These are phyloP conservation scores for Eristalis pertinax DNA, from an alignment of 2,888 invertebrate genomes.

Conservation along the genomic window DNA sequence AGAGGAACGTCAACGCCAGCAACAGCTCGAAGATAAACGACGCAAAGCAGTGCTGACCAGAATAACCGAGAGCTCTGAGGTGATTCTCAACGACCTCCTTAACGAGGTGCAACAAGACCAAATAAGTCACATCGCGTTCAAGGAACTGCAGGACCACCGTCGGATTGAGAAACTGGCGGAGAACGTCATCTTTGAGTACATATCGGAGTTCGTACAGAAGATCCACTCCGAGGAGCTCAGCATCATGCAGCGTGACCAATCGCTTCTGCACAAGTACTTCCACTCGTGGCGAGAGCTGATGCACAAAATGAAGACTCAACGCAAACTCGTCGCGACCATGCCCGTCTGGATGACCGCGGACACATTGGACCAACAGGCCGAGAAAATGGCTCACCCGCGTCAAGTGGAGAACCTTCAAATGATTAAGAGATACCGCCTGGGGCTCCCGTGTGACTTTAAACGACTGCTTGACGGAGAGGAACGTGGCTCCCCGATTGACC, in stretches of 20 bases:
- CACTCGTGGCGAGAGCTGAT: constrained; percentile 82
- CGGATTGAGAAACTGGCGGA: constrained; percentile 73
- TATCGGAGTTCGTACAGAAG: constrained; percentile 77
- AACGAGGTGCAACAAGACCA: constrained; percentile 69
- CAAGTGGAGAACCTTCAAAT: constrained; percentile 81
- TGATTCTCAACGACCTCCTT: constrained; percentile 42
- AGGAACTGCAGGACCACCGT: constrained; percentile 74
- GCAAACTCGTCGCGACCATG: constrained; percentile 83
- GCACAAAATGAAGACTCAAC: constrained; percentile 80
- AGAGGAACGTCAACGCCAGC: constrained; percentile 20
- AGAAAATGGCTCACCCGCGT: constrained; percentile 81
- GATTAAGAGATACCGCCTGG: constrained; percentile 82
- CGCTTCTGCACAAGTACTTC: constrained; percentile 80
- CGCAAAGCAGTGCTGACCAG: not conserved
- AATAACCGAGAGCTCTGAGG: constrained; percentile 17
- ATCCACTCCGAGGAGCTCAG: constrained; percentile 79
- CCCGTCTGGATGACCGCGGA: constrained; percentile 83
- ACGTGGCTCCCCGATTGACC: constrained; percentile 73
- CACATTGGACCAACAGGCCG: constrained; percentile 71
- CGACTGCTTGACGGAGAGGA: constrained; percentile 64
- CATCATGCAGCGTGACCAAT: constrained; percentile 75
- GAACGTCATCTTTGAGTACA: constrained; percentile 71
- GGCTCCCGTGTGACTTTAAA: constrained; percentile 78
- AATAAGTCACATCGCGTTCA: constrained; percentile 74
- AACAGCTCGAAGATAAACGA: constrained; percentile 35